Evolutionary conservation across 2,113 vertebrate genomes (phyloP).

Genomic region (Microcebus jonahi): DNA sequence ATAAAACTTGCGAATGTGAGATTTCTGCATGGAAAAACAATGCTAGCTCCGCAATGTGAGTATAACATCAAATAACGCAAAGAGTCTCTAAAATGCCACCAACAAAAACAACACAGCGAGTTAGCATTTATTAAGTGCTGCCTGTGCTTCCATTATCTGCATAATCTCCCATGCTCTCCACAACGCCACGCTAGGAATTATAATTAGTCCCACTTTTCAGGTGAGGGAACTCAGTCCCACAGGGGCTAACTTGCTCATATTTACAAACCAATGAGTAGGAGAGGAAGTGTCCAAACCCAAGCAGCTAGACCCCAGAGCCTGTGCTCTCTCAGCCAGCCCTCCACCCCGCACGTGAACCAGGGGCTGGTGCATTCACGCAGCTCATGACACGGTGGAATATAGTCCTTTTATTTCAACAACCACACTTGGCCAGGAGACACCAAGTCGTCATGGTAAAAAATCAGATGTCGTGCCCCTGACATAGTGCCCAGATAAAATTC

Average conservation of each 20-base stretch:
- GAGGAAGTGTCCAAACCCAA: background rate
- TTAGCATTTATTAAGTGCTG: background rate
- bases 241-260: background rate
- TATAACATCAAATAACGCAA: background rate
- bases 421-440: background rate
- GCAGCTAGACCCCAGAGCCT: background rate
- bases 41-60: background rate
- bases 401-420: background rate
- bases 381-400: accelerated
- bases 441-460: background rate
- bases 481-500: background rate
- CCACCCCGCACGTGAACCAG: background rate
- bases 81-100: background rate
- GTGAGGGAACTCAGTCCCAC: background rate
- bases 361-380: no score
- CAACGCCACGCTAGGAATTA: background rate
- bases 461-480: background rate
- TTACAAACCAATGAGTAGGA: background rate
- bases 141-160: background rate
- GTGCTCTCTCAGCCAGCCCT: background rate
- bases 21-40: background rate
- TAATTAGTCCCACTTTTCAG: background rate
- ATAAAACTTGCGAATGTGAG: background rate
- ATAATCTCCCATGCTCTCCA: background rate
- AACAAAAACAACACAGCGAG: background rate